These are phyloP conservation scores for Amazona ochrocephala DNA, from an alignment of 2,797 vertebrate genomes.

Conservation along the genomic window DNA sequence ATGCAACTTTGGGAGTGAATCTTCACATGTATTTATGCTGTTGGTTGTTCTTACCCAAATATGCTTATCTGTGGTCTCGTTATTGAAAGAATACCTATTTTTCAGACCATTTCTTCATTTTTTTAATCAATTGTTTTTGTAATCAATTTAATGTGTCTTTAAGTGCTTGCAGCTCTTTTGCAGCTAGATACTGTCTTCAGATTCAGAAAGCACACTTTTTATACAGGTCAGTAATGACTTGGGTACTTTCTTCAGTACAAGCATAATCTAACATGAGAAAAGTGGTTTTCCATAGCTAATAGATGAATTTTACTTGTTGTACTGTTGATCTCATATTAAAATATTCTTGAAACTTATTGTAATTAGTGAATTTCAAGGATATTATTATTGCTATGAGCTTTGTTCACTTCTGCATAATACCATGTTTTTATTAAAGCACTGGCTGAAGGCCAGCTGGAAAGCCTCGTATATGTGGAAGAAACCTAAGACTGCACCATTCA, in stretches of 20 bases:
- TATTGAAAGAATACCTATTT: not conserved
- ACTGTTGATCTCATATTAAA: not conserved
- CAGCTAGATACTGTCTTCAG: not conserved
- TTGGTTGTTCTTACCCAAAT: not conserved
- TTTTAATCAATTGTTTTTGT: not conserved
- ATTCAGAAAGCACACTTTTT: not conserved
- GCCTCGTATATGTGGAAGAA: conserved; percentile 39
- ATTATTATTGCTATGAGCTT: conserved; percentile 17
- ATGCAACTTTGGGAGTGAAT: not conserved
- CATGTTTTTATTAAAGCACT: conserved; percentile 53
- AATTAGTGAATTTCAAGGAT: conserved; percentile 26
- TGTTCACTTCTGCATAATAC: conserved; percentile 54
- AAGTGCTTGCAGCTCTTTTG: not conserved
- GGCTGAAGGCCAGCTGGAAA: conserved; percentile 65
- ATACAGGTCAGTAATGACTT: not conserved
- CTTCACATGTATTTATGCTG: not conserved
- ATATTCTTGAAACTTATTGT: conserved; percentile 5
- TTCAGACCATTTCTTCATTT: not conserved
- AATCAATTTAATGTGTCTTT: not conserved
- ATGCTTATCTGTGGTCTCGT: not conserved
- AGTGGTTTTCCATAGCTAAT: not conserved
- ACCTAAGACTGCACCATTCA: conserved; percentile 58
- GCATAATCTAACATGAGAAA: not conserved
- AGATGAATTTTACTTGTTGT: conserved; percentile 1
- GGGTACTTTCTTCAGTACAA: not conserved